phyloP scores from a whole-genome alignment of 2,888 invertebrate genomes.

The Seira musarum region DNA sequence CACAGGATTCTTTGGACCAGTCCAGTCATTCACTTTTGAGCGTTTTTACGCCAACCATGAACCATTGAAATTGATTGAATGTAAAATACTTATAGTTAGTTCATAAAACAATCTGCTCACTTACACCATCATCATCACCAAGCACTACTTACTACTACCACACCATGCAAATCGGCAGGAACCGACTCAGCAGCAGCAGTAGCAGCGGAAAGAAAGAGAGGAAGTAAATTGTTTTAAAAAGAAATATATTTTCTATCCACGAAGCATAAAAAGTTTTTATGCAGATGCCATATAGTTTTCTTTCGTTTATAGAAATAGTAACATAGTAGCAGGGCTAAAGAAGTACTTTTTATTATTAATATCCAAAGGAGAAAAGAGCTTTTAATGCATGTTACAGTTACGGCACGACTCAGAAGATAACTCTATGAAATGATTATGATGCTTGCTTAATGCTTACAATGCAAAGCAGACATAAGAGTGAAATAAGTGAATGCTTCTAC shows the following conservation, averaged over 20 bases:
- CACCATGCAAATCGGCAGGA: background rate
- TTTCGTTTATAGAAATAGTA: no score
- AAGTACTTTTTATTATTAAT: background rate
- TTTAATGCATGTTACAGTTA: background rate
- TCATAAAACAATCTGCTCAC: background rate
- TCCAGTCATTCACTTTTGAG: no score
- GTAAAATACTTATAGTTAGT: background rate
- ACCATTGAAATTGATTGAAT: background rate
- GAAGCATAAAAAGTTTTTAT: background rate
- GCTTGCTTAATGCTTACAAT: background rate
- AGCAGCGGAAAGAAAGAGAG: no score
- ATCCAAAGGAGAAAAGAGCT: background rate
- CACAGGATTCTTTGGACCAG: no score
- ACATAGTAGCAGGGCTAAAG: no score
- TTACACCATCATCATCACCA: background rate
- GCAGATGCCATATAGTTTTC: background rate
- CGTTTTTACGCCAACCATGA: background rate
- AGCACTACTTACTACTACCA: no score
- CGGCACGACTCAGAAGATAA: background rate
- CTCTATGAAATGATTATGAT: background rate
- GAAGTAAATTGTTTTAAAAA: background rate
- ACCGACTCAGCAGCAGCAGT: background rate
- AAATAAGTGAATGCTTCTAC: no score
- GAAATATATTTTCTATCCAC: background rate
- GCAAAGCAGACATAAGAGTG: no score